Base-by-base conservation (phyloP, 2,797 vertebrate species). In the Coregonus sp. region DNA sequence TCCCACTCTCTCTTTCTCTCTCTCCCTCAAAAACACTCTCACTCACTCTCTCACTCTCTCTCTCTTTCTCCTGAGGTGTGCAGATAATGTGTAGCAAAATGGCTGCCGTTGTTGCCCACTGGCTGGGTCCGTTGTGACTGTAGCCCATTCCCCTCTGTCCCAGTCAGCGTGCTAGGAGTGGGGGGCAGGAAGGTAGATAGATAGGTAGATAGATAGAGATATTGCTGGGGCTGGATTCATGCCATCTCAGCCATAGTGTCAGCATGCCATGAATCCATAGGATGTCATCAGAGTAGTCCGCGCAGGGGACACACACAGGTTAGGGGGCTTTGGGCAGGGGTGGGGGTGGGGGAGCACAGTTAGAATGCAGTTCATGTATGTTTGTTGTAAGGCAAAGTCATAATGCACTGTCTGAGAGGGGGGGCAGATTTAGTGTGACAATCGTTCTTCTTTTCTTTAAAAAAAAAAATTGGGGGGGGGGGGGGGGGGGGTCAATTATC, bases 31-130 rank as follows among this genome's bases (percentile, higher is more conserved):
- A 65, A 18, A 74, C 56, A 12, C 78, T 81, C 71, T 81, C 75
- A 18, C 14, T 51, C 47, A n/a, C 56, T 51, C 5, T 78, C 59
- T 5, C 72, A 78, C 67, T 74, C 73, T 75, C 72, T 47, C 77
- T 40, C 63, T 50, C 67, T 74, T 50, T 31, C 5, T 6, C 14
- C 83, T 81, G 85, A 85, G 84, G 85, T 89, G 86, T 88, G 86
- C 86, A 89, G 88, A 87, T 88, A 87, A 85, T 86, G 84, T 87
- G 87, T 89, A 88, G 90, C 85, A 91, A 93, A 94, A 94, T 94
- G 93, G 91, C 92, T 84, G 89, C 91, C 73, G 80, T 80, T 79
- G 87, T 20, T 88, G 86, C 84, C 86, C 80, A 78, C 84, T 86
- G 86, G 81, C 86, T 83, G 82, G 73, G 50, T 63, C 73, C 81